Percentiles rank a stretch among this genome's conserved stretches.
Evolutionary conservation across 1,140 invertebrate genomes (phyloP).

Genomic region (Mylabris phalerata): DNA sequence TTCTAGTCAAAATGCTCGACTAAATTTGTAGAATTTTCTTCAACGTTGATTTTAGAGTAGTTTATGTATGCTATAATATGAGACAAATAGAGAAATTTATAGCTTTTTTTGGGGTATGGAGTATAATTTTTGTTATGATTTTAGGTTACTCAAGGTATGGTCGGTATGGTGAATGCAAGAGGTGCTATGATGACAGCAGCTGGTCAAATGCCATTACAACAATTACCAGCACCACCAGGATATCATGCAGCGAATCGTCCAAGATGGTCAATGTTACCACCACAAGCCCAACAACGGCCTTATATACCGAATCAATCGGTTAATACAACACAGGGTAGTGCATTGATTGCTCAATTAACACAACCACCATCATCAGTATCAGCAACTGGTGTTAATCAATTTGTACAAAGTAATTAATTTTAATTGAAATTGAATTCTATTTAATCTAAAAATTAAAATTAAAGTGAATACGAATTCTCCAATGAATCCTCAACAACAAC

Average conservation of each 20-base stretch:
- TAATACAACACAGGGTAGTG: constrained; percentile 44
- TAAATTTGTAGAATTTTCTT: no score
- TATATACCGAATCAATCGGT: constrained; percentile 27
- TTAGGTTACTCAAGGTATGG: constrained; percentile 15
- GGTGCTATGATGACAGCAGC: constrained; percentile 24
- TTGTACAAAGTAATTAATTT: constrained; percentile 44
- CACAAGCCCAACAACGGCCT: constrained; percentile 33
- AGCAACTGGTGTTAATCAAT: constrained; percentile 43
- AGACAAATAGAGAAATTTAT: no score
- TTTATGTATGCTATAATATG: no score
- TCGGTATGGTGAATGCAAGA: constrained; percentile 11
- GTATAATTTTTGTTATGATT: neutral
- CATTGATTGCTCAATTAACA: constrained; percentile 61
- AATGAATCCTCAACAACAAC: constrained; percentile 44
- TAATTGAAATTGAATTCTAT: neutral
- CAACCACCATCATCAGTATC: constrained; percentile 54
- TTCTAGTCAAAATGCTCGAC: no score
- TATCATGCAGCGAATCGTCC: constrained; percentile 40
- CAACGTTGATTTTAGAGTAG: no score
- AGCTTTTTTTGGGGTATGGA: no score
- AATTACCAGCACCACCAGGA: constrained; percentile 48
- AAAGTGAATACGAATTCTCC: constrained; percentile 39
- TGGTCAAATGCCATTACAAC: constrained; percentile 41
- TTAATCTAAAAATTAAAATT: neutral
- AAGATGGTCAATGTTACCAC: constrained; percentile 38